These are phyloP conservation scores for Radopholus similis DNA, from an alignment of 1,140 invertebrate genomes.

Conservation along the genomic window DNA sequence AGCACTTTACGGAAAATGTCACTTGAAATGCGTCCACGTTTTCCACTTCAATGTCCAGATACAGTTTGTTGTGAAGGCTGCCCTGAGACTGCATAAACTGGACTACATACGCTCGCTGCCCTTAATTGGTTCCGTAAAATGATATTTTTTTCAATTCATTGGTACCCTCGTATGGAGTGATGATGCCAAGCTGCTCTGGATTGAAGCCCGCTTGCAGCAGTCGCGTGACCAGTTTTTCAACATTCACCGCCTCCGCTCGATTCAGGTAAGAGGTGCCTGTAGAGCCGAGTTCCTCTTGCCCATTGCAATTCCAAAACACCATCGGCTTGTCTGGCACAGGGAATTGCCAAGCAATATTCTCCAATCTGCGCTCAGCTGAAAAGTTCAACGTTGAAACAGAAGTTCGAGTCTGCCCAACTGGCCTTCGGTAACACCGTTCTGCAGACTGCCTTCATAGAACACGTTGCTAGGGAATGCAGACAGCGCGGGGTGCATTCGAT, in stretches of 20 bases:
- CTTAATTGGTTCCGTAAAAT: neutral
- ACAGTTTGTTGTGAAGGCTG: conserved; percentile 87
- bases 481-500: conserved; percentile 91
- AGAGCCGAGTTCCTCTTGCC: conserved; percentile 96
- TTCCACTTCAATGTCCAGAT: conserved; percentile 97
- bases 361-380: conserved; percentile 77
- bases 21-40: conserved; percentile 90
- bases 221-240: conserved; percentile 90
- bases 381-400: neutral
- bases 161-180: conserved; percentile 3
- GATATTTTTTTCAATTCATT: neutral
- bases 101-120: conserved; percentile 91
- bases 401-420: conserved; percentile 36
- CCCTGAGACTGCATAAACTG: conserved; percentile 99
- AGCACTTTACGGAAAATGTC: neutral
- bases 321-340: conserved; percentile 90
- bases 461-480: conserved; percentile 97
- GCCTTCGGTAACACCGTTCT: conserved; percentile 92
- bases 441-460: conserved; percentile 96
- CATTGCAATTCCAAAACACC: conserved; percentile 93
- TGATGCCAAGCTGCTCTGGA: conserved; percentile 78
- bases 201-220: conserved; percentile 89
- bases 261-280: conserved; percentile 97
- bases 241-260: conserved; percentile 92
- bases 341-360: conserved; percentile 95